Conservation (phyloP, 2,888 invertebrate genomes). For the Junonia oenone region DNA sequence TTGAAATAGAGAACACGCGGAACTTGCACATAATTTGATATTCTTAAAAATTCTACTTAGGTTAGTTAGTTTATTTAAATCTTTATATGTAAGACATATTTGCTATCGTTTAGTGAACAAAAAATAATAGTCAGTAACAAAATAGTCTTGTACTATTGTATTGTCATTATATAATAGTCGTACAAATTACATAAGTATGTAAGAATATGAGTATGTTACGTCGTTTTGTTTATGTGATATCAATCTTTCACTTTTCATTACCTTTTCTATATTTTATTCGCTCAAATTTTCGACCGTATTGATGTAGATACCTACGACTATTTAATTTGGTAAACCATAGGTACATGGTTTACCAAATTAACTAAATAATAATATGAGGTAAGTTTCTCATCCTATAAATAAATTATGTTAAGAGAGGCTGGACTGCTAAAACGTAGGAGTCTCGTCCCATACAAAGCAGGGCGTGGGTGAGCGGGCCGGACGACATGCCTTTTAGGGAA, state of each 20-base stretch:
- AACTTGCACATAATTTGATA: too few species aligned
- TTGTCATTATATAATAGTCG: too few species aligned
- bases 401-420: slow-evolving; percentile 6
- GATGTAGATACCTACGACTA: background rate
- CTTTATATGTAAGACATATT: too few species aligned
- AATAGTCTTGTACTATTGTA: background rate
- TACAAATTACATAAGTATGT: too few species aligned
- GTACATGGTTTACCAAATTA: too few species aligned
- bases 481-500: slow-evolving; percentile 70
- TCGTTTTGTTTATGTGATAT: too few species aligned
- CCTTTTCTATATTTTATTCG: too few species aligned
- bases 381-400: slow-evolving; percentile 1
- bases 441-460: slow-evolving; percentile 40
- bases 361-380: background rate
- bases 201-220: too few species aligned
- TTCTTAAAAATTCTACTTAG: too few species aligned
- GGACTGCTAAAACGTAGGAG: slow-evolving; percentile 28
- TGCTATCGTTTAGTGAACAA: slow-evolving; percentile 7
- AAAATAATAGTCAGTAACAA: background rate
- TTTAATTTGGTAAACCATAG: background rate
- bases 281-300: too few species aligned
- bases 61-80: too few species aligned
- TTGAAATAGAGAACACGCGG: slow-evolving; percentile 55
- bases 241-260: too few species aligned
- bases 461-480: slow-evolving; percentile 56